A percentile compares a stretch with the other conserved stretches of the same genome.
Evolutionary conservation across 2,797 vertebrate genomes (phyloP).

Genomic region (Micrastur ruficollis): DNA sequence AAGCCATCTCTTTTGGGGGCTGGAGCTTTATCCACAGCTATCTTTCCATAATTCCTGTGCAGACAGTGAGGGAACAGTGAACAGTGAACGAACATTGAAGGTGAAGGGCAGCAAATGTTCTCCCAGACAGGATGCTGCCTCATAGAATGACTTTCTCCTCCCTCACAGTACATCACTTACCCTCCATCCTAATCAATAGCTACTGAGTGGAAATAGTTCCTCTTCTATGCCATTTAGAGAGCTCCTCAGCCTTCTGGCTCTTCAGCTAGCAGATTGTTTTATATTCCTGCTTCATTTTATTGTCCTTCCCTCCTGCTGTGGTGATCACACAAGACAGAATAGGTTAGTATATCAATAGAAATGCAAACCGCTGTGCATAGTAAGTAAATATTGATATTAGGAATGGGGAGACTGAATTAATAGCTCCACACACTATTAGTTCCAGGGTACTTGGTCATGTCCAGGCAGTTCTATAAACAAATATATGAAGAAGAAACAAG

Average conservation of each 20-base stretch:
- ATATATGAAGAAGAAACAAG: not conserved
- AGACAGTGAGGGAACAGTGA: not conserved
- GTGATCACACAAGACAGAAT: slow-evolving; percentile 13
- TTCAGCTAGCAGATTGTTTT: not conserved
- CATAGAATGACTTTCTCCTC: not conserved
- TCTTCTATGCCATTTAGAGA: not conserved
- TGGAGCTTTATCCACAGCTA: not conserved
- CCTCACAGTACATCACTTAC: not conserved
- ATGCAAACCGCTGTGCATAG: not conserved
- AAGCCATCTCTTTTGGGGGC: not conserved
- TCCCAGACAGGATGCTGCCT: not conserved
- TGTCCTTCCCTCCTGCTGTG: slow-evolving; percentile 6
- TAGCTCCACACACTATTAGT: not conserved
- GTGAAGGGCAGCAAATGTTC: not conserved
- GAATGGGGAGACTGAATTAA: not conserved
- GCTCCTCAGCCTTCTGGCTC: not conserved
- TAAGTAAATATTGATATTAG: slow-evolving; percentile 31
- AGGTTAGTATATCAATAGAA: not conserved
- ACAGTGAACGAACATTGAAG: not conserved
- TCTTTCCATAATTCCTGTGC: not conserved
- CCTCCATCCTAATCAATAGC: not conserved
- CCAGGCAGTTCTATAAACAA: slow-evolving; percentile 5
- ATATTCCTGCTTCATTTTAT: not conserved
- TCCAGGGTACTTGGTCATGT: not conserved
- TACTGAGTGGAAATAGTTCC: not conserved